These are phyloP conservation scores for Drosophila nigrodunni DNA, from an alignment of 1,140 invertebrate genomes.

Conservation along the genomic window DNA sequence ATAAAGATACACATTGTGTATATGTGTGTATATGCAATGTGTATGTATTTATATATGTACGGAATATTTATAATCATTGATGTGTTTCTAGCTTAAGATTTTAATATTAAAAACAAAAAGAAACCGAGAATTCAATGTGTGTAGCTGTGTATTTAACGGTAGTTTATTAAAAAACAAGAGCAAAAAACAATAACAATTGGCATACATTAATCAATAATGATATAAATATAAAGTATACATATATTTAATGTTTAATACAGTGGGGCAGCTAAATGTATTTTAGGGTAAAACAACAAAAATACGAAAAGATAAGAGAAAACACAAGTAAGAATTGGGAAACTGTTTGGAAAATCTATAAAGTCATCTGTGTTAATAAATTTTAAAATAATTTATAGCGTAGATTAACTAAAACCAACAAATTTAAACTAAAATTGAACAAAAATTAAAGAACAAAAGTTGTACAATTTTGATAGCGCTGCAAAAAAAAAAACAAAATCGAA, in stretches of 20 bases:
- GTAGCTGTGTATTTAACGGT: conserved; percentile 62
- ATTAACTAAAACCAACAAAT: conserved; percentile 63
- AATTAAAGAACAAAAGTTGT: conserved; percentile 25
- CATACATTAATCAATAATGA: conserved; percentile 35
- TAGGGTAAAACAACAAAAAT: conserved; percentile 44
- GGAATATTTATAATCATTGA: conserved; percentile 76
- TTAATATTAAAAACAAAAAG: conserved; percentile 68
- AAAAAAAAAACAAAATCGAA: neutral
- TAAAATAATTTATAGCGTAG: conserved; percentile 81
- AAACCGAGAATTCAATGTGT: conserved; percentile 55
- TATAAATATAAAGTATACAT: conserved; percentile 17
- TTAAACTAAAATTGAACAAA: conserved; percentile 17
- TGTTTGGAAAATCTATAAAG: conserved; percentile 81
- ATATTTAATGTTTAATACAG: conserved; percentile 26
- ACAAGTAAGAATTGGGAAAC: conserved; percentile 54
- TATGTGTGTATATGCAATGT: too few species aligned
- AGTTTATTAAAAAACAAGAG: conserved; percentile 48
- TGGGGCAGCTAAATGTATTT: conserved; percentile 54
- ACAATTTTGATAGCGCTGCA: conserved; percentile 29
- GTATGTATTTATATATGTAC: conserved; percentile 60
- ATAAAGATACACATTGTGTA: neutral
- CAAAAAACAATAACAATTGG: conserved; percentile 50
- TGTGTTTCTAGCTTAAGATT: conserved; percentile 78
- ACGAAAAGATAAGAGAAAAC: conserved; percentile 2
- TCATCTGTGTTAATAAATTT: conserved; percentile 85